Evolutionary conservation across 2,888 invertebrate species (phyloP), one percentile per base, ranked within the genome.

Genomic region (Lepeophtheirus nordmannii): DNA sequence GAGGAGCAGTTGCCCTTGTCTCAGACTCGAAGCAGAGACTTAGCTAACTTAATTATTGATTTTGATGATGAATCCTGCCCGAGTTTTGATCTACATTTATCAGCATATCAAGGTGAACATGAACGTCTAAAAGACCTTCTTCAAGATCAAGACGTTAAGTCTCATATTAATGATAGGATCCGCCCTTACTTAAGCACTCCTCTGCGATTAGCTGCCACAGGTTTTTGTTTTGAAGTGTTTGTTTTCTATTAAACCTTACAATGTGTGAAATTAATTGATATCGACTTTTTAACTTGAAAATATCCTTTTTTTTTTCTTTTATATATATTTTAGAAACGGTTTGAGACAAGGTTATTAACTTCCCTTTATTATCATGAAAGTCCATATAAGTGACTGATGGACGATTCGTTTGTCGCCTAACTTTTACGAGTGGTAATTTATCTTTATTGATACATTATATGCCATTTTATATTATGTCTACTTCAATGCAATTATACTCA

Each of bases 131-230:
- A 57, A 20, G 30, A 59, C 5, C 38, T 67, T 30, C 39, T 68
- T n/a, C 11, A 30, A n/a, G 38, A 61, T 17, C 68, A 60, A 11
- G 39, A 61, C 9, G 9, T 38, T n/a, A 46, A 61, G 22, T 1
- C 40, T 10, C 14, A 9, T 37, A 59, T 67, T 17, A 46, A 65
- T 17, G n/a, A 17, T 12, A 7, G 30, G 30, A 62, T 68, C 14
- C 46, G 62, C 11, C 68, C 68, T 30, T 41, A 62, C 22, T 56
- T 39, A 14, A n/a, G 58, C 12, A 68, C 68, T 14, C 68, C 68
- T 9, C 58, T 68, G 20, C 68, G 67, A 39, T 62, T 67, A 56
- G 68, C 68, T 39, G 66, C 62, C 17, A 67, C 58, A 17, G 68
- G 68, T 68, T 38, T 12, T 30, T 30, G 30, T 11, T 53, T 17